These are phyloP conservation scores for Sarcophaga rosellei DNA, from an alignment of 2,888 invertebrate species.

Conservation along the genomic window DNA sequence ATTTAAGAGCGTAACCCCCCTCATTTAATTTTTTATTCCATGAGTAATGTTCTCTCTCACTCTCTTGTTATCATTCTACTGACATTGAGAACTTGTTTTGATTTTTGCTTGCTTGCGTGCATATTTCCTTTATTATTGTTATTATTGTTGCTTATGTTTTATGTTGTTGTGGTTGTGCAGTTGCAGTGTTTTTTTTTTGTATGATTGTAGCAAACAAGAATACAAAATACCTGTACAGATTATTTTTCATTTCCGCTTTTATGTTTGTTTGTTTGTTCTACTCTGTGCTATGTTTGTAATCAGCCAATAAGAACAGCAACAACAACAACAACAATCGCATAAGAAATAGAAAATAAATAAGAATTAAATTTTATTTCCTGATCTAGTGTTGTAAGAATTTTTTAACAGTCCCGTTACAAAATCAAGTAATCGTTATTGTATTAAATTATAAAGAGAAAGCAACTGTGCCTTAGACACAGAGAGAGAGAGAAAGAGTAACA, in stretches of 20 bases:
- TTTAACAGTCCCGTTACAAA: not conserved
- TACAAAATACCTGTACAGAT: slow-evolving; percentile 58
- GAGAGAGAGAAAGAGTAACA: no score
- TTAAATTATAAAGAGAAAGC: no score
- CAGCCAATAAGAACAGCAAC: slow-evolving; percentile 8
- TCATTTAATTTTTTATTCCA: no score
- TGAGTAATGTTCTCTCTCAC: not conserved
- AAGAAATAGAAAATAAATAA: slow-evolving; percentile 40
- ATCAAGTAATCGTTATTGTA: slow-evolving; percentile 2
- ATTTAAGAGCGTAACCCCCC: slow-evolving; percentile 28
- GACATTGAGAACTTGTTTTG: not conserved
- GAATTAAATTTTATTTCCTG: slow-evolving; percentile 60
- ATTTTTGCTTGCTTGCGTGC: not conserved
- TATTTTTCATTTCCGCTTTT: slow-evolving; percentile 68
- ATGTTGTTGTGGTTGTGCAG: not conserved
- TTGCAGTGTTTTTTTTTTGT: not conserved
- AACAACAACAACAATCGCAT: slow-evolving; percentile 24
- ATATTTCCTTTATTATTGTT: slow-evolving; percentile 37
- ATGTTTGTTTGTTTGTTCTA: slow-evolving; percentile 40
- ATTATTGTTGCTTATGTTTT: slow-evolving; percentile 24
- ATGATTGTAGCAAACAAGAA: slow-evolving; percentile 61
- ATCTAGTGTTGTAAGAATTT: slow-evolving; percentile 53
- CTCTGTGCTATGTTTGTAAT: slow-evolving; percentile 24
- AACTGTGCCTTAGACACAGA: no score
- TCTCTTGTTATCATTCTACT: not conserved